Conservation (phyloP, 2,888 invertebrate species). For the Bellardia bayeri region DNA sequence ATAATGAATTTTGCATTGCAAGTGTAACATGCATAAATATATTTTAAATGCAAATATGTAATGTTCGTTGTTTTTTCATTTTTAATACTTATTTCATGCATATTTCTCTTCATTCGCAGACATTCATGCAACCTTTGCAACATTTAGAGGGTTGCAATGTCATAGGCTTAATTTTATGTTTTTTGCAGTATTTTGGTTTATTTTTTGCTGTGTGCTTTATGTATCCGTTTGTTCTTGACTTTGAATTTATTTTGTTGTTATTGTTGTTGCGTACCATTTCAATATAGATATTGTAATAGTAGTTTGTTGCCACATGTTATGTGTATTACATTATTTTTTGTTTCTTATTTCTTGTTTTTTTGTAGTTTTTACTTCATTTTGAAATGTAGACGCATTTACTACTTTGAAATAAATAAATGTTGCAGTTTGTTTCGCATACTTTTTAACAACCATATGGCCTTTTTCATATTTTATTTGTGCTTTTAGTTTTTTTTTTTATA, state of each 20-base stretch:
- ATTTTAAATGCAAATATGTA: constrained; percentile 63
- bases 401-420: constrained; percentile 54
- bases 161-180: constrained; percentile 36
- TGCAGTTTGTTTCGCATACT: constrained; percentile 53
- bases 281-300: not conserved
- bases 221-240: constrained; percentile 59
- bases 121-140: constrained; percentile 57
- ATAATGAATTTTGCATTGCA: constrained; percentile 56
- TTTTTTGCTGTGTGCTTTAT: constrained; percentile 11
- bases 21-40: constrained; percentile 63
- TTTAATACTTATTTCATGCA: constrained; percentile 37
- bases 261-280: not conserved
- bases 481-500: not conserved
- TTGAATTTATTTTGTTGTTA: constrained; percentile 49
- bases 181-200: not conserved
- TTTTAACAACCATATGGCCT: constrained; percentile 43
- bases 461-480: not conserved
- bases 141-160: constrained; percentile 23
- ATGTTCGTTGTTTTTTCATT: not conserved
- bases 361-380: constrained; percentile 4
- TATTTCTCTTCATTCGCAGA: constrained; percentile 45
- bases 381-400: constrained; percentile 56
- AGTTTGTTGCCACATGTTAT: constrained; percentile 7
- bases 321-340: constrained; percentile 54
- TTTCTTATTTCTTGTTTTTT: not conserved